Base-by-base conservation (phyloP, 1,140 invertebrate species). In the Myzus persicae region DNA sequence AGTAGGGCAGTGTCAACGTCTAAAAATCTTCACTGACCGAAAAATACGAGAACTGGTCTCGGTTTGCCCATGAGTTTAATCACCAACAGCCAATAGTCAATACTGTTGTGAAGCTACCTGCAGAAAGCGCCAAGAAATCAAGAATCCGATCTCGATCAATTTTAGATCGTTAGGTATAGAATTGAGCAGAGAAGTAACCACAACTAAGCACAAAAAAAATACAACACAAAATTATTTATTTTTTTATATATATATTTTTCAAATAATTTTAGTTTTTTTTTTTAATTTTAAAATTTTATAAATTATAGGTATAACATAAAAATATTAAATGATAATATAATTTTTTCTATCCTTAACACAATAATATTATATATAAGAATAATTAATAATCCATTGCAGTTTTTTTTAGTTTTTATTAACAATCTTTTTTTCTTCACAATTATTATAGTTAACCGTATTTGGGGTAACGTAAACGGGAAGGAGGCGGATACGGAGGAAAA, bases 251-350 rank as follows among this genome's bases (percentile, higher is more conserved):
- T 90, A 67, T 36, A 48, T 90, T 90, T 90, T 90, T 90, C 40
- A 59, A 90, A 90, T n/a, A 67, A 31, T 90, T 90, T 90, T 44
- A 9, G 48, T 88, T 54, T 90, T 90, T 90, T 90, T 90, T 90
- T 90, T 90, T 90, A 8, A 36, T 67, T 90, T 67, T 67, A 42
- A 59, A 90, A 90, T 90, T 90, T 59, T 90, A 90, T 90, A 90
- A 90, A 90, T 90, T 90, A 90, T 90, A 67, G 51, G n/a, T 90
- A 67, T 90, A 90, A 90, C 89, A 90, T 90, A 90, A 90, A 90
- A 90, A 90, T 90, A 90, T 26, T 90, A 67, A 54, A 67, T 90
- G 36, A 90, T 90, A 90, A 90, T 90, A 90, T 90, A 90, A 67
- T 59, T 90, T 90, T 67, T 90, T 67, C 54, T 90, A 59, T 90